Conservation (phyloP, 1,140 invertebrate genomes). For the Lasaia peninsularis region DNA sequence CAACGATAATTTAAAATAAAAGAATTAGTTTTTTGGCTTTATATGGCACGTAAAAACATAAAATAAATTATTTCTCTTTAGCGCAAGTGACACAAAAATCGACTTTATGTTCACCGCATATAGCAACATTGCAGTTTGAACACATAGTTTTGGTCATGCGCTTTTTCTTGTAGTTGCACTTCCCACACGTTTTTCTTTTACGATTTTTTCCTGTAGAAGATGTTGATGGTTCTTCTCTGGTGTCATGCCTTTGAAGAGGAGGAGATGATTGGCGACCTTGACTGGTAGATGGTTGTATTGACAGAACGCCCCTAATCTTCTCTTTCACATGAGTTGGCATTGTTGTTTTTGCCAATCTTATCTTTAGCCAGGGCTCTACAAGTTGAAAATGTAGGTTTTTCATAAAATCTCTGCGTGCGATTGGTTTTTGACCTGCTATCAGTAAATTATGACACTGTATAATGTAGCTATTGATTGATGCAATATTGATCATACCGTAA, state of each 20-base stretch:
- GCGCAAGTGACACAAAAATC: slow-evolving; percentile 17
- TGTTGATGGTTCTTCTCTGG: slow-evolving; percentile 10
- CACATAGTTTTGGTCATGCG: slow-evolving; percentile 19
- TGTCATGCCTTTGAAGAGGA: slow-evolving; percentile 3
- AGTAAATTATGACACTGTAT: slow-evolving; percentile 22
- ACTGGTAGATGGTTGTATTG: neutral
- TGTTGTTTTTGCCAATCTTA: slow-evolving; percentile 5
- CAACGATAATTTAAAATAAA: neutral
- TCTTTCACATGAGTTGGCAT: slow-evolving; percentile 13
- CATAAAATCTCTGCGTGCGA: slow-evolving; percentile 18
- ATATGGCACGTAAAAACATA: slow-evolving; percentile 9
- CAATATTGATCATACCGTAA: slow-evolving; percentile 39
- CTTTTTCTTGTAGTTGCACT: slow-evolving; percentile 17
- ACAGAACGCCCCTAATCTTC: slow-evolving; percentile 9
- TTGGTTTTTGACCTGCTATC: slow-evolving; percentile 13
- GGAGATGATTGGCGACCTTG: neutral
- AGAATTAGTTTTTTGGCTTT: neutral
- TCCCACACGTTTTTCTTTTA: slow-evolving; percentile 15
- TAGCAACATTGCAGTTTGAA: slow-evolving; percentile 8
- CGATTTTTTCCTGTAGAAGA: neutral
- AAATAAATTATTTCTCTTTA: slow-evolving; percentile 7
- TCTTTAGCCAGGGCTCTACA: slow-evolving; percentile 22
- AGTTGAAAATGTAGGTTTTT: slow-evolving; percentile 18
- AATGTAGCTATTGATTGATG: slow-evolving; percentile 42
- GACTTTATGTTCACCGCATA: slow-evolving; percentile 25